Evolutionary conservation across 1,140 invertebrate genomes (phyloP), one percentile per base, ranked within the genome.

Genomic region (Drosophila saltans): DNA sequence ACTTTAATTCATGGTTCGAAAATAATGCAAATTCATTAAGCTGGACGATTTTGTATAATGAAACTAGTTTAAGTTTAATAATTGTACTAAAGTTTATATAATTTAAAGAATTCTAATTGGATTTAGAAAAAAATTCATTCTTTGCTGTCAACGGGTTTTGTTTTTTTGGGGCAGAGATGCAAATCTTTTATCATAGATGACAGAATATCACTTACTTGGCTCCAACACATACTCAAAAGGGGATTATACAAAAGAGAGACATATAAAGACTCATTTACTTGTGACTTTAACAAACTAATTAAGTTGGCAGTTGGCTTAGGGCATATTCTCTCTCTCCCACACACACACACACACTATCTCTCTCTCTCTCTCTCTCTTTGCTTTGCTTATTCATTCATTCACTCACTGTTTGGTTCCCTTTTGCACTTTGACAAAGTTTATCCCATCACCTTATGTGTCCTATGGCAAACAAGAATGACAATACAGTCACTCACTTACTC

Each of bases 231-330:
- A 11, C 45, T 52, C 45, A 26, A 52, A 52, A 52, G 45, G 21
- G 7, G 45, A 21, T 52, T 52, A 52, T 21, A 36, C 57, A 40
- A 36, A 59, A 36, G 3, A 36, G 33, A 36, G 33, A 3, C 33
- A 36, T 36, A 7, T 36, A 7, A 52, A 26, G 45, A 36, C 33
- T 36, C 45, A 52, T 52, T 52, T 24, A 52, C 45, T 52, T 52
- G 45, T 52, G 45, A 52, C 45, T 52, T 69, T 76, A 76, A 73
- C 74, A 76, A 73, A 76, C 74, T 76, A 76, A 76, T 76, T 76
- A 76, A 76, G 74, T 72, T 76, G 60, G 45, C 45, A 52, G 24
- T 52, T 11, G 63, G 65, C 73, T 67, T 75, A 66, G 69, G 58
- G 48, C 48, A 24, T 11, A 24, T 48, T 11, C 69, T 36, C 21